Conservation (phyloP, 2,113 vertebrate genomes). For the Leucosticte australis region DNA sequence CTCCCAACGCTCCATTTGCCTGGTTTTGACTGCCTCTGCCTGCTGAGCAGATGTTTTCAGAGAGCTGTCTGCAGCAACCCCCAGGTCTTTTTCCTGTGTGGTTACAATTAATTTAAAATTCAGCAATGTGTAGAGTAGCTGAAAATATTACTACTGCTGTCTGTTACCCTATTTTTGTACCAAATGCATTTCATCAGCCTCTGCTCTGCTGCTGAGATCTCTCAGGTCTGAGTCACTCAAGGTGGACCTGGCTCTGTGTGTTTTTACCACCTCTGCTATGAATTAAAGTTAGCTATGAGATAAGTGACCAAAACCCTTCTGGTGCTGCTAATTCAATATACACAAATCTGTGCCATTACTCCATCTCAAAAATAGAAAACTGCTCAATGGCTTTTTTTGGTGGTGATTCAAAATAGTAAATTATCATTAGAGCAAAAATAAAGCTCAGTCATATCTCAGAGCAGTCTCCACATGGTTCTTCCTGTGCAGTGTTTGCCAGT, state of each 20-base stretch:
- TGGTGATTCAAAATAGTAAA: background rate
- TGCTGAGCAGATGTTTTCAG: constrained; percentile 51
- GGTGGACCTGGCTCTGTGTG: background rate
- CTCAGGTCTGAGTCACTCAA: background rate
- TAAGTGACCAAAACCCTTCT: background rate
- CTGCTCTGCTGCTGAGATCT: background rate
- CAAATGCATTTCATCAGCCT: background rate
- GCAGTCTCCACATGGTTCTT: background rate
- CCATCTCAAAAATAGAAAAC: background rate
- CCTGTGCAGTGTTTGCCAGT: background rate
- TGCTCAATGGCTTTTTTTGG: background rate
- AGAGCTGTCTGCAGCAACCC: constrained; percentile 7
- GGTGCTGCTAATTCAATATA: background rate
- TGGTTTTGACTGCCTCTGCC: background rate
- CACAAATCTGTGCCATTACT: background rate
- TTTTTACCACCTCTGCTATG: background rate
- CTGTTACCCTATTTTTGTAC: background rate
- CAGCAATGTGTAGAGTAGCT: constrained; percentile 39
- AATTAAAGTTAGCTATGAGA: background rate
- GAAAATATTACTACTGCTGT: background rate
- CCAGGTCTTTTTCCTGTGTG: constrained; percentile 43
- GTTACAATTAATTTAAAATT: constrained; percentile 43
- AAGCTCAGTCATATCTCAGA: background rate
- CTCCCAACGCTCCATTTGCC: background rate
- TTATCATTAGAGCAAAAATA: background rate